A percentile compares a stretch with the other conserved stretches of the same genome.
phyloP scores from a whole-genome alignment of 1,140 invertebrate species.

The Aphaenogaster ashmeadi region DNA sequence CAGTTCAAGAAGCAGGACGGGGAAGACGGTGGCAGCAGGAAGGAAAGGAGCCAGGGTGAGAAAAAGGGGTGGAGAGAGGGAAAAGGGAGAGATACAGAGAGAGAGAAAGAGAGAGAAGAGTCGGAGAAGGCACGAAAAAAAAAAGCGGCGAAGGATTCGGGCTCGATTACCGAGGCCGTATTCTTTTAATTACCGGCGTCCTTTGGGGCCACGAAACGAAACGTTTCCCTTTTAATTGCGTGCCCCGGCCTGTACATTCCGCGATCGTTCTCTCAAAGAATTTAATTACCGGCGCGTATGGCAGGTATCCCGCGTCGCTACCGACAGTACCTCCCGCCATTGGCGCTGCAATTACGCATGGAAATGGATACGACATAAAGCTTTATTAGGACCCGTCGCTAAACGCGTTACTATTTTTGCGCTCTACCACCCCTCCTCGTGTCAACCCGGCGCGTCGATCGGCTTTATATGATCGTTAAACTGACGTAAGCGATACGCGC shows the following conservation, averaged over 20 bases:
- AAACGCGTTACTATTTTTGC: slow-evolving; percentile 60
- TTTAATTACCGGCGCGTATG: slow-evolving; percentile 85
- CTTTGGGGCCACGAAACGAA: slow-evolving; percentile 82
- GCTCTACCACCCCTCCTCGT: not conserved
- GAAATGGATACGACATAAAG: slow-evolving; percentile 79
- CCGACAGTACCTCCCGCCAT: slow-evolving; percentile 37
- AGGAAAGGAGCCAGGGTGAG: slow-evolving; percentile 37
- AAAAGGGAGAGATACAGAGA: no score
- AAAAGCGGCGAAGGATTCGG: slow-evolving; percentile 70
- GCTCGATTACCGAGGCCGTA: slow-evolving; percentile 83
- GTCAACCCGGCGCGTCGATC: not conserved
- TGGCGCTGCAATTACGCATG: slow-evolving; percentile 76
- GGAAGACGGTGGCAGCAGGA: slow-evolving; percentile 41
- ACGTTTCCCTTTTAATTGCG: slow-evolving; percentile 87
- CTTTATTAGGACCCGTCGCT: slow-evolving; percentile 78
- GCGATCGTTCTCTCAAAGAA: slow-evolving; percentile 86
- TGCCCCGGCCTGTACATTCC: slow-evolving; percentile 83
- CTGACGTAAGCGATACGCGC: not conserved
- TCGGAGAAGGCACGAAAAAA: slow-evolving; percentile 29
- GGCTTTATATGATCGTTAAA: slow-evolving; percentile 15
- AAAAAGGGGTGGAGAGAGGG: slow-evolving; percentile 7
- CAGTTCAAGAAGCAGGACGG: slow-evolving; percentile 57
- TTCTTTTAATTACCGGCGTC: slow-evolving; percentile 86
- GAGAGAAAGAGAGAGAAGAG: not conserved
- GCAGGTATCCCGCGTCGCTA: slow-evolving; percentile 71